A percentile compares a stretch with the other conserved stretches of the same genome.
These are phyloP conservation scores for Thaumatotibia leucotreta DNA, from an alignment of 1,140 invertebrate species.

Conservation along the genomic window DNA sequence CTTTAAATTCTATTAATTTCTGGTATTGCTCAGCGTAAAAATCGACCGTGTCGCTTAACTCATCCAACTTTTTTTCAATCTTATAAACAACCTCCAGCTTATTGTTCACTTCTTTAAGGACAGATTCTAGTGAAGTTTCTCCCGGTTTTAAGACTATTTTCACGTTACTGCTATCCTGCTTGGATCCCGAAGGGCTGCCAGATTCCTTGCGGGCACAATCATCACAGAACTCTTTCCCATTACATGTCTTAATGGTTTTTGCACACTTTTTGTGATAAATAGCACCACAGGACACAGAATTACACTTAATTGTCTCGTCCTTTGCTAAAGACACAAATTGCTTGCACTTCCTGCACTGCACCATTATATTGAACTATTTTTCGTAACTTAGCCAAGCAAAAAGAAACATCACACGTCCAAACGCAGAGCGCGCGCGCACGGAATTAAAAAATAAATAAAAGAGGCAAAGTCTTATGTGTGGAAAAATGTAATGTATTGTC, in stretches of 20 bases:
- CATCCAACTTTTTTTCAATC: conserved; percentile 19
- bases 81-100: conserved; percentile 17
- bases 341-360: neutral
- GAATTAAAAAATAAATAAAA: too few relatives aligned
- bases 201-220: neutral
- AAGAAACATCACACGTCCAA: neutral
- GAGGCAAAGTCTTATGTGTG: too few relatives aligned
- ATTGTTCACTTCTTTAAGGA: conserved; percentile 10
- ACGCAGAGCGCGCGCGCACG: neutral
- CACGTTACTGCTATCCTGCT: neutral
- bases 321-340: neutral
- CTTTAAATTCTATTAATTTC: conserved; percentile 13
- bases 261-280: neutral
- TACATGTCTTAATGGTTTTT: neutral
- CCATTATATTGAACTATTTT: neutral
- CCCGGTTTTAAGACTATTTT: neutral
- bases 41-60: conserved; percentile 6
- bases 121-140: neutral
- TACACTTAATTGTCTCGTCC: neutral
- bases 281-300: neutral
- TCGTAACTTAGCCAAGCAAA: neutral
- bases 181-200: neutral
- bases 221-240: neutral
- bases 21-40: conserved; percentile 21
- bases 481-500: too few relatives aligned